Percentiles rank a stretch among this genome's conserved stretches.
These are phyloP conservation scores for Nephrotoma guestfalica DNA, from an alignment of 2,888 invertebrate genomes.

Conservation along the genomic window DNA sequence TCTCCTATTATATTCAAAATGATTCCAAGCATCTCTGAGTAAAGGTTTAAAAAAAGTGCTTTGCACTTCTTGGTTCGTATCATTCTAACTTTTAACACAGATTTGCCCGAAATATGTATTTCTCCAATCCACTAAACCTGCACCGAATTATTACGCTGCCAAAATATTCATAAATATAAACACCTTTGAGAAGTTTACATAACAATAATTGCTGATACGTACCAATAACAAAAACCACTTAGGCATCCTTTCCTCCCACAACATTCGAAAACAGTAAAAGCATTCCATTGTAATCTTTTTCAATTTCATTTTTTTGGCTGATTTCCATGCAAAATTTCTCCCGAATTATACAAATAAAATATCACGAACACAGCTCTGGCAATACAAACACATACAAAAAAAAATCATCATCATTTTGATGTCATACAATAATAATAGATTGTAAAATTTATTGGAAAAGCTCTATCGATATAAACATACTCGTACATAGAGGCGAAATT, in stretches of 20 bases:
- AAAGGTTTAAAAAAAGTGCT: no score
- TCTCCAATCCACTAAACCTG: no score
- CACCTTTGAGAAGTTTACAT: no score
- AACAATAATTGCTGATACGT: no score
- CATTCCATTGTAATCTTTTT: neutral
- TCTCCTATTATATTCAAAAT: no score
- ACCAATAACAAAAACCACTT: no score
- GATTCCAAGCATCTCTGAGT: no score
- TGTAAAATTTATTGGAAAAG: neutral
- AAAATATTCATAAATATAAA: no score
- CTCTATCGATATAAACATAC: neutral
- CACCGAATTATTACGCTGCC: no score
- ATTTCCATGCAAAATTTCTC: neutral
- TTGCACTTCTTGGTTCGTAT: no score
- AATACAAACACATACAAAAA: neutral
- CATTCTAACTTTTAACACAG: no score
- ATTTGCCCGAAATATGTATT: no score
- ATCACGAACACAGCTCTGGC: neutral
- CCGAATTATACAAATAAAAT: neutral
- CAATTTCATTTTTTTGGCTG: neutral
- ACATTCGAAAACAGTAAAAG: neutral
- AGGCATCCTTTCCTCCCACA: neutral
- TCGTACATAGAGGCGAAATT: neutral
- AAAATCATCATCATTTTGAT: neutral
- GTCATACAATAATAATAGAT: neutral